phyloP scores from a whole-genome alignment of 92 coral and sea anemone species.

The Diadumene lineata region DNA sequence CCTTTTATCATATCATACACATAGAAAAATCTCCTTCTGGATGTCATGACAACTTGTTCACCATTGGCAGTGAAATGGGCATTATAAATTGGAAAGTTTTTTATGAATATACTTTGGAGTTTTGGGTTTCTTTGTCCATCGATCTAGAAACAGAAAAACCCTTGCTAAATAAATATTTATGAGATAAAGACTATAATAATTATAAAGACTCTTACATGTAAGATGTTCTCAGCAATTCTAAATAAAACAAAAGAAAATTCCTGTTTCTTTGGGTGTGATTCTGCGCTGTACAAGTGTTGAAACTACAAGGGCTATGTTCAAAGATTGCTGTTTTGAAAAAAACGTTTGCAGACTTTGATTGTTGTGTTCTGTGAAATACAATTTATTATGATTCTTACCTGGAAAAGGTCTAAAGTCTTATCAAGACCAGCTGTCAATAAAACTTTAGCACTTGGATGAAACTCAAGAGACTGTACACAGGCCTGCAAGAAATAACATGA shows the following conservation, averaged over 20 bases:
- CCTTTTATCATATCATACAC: slow-evolving; percentile 96
- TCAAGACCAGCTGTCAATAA: slow-evolving; percentile 88
- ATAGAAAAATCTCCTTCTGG: slow-evolving; percentile 75
- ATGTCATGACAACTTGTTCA: slow-evolving; percentile 88
- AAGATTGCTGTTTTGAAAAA: background rate
- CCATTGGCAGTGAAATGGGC: slow-evolving; percentile 93
- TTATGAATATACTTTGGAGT: slow-evolving; percentile 82
- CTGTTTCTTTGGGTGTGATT: too few relatives aligned
- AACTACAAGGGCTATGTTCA: too few relatives aligned
- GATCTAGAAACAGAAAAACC: slow-evolving; percentile 75
- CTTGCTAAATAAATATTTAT: too few relatives aligned
- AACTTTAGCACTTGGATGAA: slow-evolving; percentile 97
- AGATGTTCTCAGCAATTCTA: too few relatives aligned
- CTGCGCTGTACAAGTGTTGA: too few relatives aligned
- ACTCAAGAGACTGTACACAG: slow-evolving; percentile 73
- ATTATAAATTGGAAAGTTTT: slow-evolving; percentile 83
- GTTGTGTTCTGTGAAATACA: background rate
- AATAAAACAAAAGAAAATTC: too few relatives aligned
- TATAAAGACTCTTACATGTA: too few relatives aligned
- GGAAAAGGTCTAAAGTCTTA: slow-evolving; percentile 87
- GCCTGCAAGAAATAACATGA: slow-evolving; percentile 55
- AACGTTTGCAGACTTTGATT: background rate
- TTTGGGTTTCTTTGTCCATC: slow-evolving; percentile 94
- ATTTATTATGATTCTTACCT: slow-evolving; percentile 45
- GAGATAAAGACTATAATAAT: too few relatives aligned